phyloP scores from a whole-genome alignment of 2,113 vertebrate genomes.

The Channa maculata region DNA sequence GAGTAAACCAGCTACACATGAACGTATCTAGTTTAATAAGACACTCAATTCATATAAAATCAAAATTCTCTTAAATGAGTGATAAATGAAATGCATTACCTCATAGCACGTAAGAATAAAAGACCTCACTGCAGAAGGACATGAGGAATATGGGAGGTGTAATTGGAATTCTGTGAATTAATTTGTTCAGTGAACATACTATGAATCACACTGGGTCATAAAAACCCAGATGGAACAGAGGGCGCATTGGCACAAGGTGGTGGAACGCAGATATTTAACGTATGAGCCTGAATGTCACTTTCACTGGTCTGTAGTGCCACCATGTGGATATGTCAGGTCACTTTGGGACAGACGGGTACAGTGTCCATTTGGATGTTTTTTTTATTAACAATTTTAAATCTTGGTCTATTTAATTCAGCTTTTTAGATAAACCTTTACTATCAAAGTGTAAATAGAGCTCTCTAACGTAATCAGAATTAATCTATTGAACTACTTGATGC shows the following conservation, averaged over 20 bases:
- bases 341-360: no score
- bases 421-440: no score
- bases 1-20: slow-evolving; percentile 22
- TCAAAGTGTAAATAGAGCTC: no score
- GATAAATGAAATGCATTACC: slow-evolving; percentile 50
- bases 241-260: slow-evolving; percentile 26
- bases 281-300: background rate
- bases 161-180: slow-evolving; percentile 60
- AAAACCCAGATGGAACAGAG: slow-evolving; percentile 56
- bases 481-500: no score
- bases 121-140: slow-evolving; percentile 28
- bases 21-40: slow-evolving; percentile 37
- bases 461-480: no score
- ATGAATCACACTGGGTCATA: slow-evolving; percentile 61
- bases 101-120: slow-evolving; percentile 25
- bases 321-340: slow-evolving; percentile 41
- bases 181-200: slow-evolving; percentile 55
- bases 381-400: no score
- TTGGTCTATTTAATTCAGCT: no score
- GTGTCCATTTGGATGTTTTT: no score
- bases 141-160: slow-evolving; percentile 39
- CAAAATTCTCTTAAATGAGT: slow-evolving; percentile 35
- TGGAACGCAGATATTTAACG: slow-evolving; percentile 17
- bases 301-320: slow-evolving; percentile 57
- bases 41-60: slow-evolving; percentile 36